Conservation (phyloP, 2,113 vertebrate species). For the Ibidorhyncha struthersii region DNA sequence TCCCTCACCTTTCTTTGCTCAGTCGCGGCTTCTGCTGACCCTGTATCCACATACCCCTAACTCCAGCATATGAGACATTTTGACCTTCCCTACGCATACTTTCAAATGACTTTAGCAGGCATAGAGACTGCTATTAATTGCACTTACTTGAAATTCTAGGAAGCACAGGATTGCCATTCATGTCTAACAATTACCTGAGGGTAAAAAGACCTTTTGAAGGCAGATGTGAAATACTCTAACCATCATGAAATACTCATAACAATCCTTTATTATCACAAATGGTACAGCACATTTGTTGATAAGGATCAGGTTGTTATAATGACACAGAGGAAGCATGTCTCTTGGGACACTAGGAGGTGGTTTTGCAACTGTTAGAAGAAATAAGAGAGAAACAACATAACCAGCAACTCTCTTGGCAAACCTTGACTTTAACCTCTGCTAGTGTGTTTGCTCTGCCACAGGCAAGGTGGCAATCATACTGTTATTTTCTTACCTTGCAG, state of each 20-base stretch:
- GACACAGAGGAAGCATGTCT: neutral
- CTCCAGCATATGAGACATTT: neutral
- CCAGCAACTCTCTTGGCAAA: neutral
- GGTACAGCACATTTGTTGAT: neutral
- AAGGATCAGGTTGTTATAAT: neutral
- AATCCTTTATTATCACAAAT: neutral
- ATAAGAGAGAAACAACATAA: neutral
- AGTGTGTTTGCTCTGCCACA: conserved; percentile 2
- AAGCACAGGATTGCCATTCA: neutral
- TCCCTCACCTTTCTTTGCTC: neutral
- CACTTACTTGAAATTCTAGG: neutral
- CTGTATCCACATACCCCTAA: neutral
- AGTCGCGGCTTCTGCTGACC: neutral
- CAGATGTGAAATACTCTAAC: neutral
- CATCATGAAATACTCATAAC: neutral
- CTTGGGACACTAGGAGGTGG: neutral
- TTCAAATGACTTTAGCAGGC: neutral
- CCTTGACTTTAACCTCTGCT: neutral
- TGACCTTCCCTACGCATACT: neutral
- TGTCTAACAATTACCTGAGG: neutral
- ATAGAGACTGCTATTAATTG: neutral
- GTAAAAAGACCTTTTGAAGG: neutral
- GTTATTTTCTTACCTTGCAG: conserved; percentile 1
- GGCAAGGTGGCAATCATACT: neutral
- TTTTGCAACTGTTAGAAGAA: neutral